Conservation (phyloP, 2,113 vertebrate genomes). For the Andinoacara biseriatus region DNA sequence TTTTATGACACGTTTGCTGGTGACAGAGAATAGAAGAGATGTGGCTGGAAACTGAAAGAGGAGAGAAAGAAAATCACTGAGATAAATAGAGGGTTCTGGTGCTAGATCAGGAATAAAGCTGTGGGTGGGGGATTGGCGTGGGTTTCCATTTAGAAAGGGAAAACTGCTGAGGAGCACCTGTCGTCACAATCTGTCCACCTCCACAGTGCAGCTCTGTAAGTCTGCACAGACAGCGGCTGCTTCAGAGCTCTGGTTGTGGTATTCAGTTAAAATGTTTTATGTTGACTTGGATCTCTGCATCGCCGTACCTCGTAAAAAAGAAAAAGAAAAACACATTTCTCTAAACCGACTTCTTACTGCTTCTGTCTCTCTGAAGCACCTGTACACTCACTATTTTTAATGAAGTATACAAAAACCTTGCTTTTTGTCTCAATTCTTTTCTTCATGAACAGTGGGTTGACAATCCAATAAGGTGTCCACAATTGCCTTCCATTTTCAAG, state of each 20-base stretch:
- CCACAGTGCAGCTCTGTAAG: slow-evolving; percentile 33
- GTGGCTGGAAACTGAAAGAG: neutral
- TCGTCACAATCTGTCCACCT: slow-evolving; percentile 72
- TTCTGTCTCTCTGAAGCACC: neutral
- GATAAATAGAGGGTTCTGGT: slow-evolving; percentile 34
- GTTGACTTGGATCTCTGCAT: neutral
- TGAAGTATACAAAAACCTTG: neutral
- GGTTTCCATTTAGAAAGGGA: slow-evolving; percentile 54
- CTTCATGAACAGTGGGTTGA: neutral
- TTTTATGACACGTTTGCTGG: neutral
- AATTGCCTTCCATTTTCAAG: neutral
- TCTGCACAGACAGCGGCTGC: slow-evolving; percentile 40
- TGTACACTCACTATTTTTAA: neutral
- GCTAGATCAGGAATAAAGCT: slow-evolving; percentile 32
- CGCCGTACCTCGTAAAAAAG: neutral
- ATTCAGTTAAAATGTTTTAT: slow-evolving; percentile 15
- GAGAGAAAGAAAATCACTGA: slow-evolving; percentile 6
- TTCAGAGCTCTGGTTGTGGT: neutral
- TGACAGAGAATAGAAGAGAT: neutral
- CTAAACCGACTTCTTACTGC: neutral
- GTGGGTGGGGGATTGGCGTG: slow-evolving; percentile 50
- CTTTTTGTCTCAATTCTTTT: neutral
- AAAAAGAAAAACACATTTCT: neutral
- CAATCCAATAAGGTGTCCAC: neutral
- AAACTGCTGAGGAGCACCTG: slow-evolving; percentile 74